Evolutionary conservation across 2,797 vertebrate species (phyloP).

Genomic region (Vireo griseus): DNA sequence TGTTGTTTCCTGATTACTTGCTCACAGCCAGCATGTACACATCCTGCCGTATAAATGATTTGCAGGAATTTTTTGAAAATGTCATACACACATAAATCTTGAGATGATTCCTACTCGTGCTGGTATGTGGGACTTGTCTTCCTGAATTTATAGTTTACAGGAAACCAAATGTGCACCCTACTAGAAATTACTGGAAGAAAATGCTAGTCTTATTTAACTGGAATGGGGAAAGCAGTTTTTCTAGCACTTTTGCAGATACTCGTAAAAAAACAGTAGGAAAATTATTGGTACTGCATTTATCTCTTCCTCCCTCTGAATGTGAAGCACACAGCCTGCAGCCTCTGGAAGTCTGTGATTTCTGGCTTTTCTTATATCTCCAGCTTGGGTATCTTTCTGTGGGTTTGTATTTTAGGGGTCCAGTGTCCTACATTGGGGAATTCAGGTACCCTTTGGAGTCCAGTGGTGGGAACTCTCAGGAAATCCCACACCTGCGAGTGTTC

Average conservation of each 20-base stretch:
- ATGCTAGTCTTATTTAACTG: neutral
- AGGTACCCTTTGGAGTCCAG: accelerated
- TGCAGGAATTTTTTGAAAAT: neutral
- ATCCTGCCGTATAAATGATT: neutral
- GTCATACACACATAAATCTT: neutral
- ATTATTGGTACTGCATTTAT: neutral
- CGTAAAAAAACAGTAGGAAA: neutral
- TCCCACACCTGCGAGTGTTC: neutral
- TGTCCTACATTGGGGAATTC: neutral
- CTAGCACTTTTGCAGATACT: neutral
- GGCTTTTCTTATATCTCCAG: neutral
- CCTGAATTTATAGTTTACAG: neutral
- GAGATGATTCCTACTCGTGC: neutral
- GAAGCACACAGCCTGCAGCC: neutral
- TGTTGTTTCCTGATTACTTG: neutral
- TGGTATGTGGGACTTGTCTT: neutral
- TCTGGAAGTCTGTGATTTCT: neutral
- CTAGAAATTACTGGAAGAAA: conserved; percentile 42
- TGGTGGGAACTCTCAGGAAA: neutral
- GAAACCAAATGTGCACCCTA: neutral
- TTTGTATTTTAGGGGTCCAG: neutral
- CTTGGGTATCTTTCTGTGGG: neutral
- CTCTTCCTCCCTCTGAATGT: neutral
- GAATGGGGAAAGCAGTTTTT: conserved; percentile 4
- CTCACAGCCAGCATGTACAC: neutral